phyloP scores from a whole-genome alignment of 2,113 vertebrate genomes.

The Lichenostomus cassidix region DNA sequence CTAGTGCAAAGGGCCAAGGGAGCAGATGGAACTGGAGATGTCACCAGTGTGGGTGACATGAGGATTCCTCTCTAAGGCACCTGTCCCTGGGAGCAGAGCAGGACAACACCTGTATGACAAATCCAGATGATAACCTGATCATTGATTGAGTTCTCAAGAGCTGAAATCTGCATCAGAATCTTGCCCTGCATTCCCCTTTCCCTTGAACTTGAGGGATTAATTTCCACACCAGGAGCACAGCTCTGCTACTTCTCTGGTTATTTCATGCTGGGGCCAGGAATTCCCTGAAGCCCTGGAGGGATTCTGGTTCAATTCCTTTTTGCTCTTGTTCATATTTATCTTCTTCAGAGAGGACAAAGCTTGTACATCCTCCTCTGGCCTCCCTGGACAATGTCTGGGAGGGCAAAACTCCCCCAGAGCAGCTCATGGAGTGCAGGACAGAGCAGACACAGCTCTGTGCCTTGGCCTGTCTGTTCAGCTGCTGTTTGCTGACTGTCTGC shows the following conservation, averaged over 20 bases:
- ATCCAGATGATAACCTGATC: not conserved
- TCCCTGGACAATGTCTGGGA: not conserved
- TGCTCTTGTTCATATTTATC: not conserved
- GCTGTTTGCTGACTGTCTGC: not conserved
- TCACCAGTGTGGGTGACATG: not conserved
- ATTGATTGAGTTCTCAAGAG: not conserved
- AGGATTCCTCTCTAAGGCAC: not conserved
- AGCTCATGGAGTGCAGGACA: not conserved
- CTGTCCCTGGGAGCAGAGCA: not conserved
- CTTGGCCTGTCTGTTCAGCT: not conserved
- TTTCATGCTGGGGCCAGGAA: not conserved
- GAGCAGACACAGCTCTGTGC: not conserved
- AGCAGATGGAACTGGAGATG: not conserved
- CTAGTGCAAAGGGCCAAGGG: too few species aligned
- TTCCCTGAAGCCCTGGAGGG: not conserved
- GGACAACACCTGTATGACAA: not conserved
- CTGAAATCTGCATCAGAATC: not conserved
- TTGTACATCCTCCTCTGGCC: not conserved
- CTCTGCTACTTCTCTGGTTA: not conserved
- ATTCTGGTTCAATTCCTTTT: slow-evolving; percentile 29
- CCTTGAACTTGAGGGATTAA: not conserved
- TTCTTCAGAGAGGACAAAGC: not conserved
- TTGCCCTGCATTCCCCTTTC: not conserved
- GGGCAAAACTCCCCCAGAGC: not conserved
- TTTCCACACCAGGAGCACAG: not conserved